phyloP scores from a whole-genome alignment of 2,113 vertebrate genomes.

The Aphelocoma coerulescens region DNA sequence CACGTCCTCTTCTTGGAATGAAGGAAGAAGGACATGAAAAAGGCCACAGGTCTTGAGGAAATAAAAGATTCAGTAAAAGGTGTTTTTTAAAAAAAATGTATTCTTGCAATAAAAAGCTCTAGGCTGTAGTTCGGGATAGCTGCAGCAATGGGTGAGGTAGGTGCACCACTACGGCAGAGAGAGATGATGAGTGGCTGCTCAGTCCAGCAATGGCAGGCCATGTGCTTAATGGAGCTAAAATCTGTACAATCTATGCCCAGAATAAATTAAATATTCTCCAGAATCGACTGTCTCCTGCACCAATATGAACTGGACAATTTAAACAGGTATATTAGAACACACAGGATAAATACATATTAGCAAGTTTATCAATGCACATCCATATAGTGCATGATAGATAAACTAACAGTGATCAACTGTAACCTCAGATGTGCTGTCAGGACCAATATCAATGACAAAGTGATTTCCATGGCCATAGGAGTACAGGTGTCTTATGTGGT shows the following conservation, averaged over 20 bases:
- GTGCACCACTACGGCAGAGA: background rate
- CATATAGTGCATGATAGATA: background rate
- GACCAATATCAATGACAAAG: background rate
- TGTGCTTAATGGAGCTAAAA: background rate
- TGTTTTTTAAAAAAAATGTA: background rate
- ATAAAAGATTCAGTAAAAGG: background rate
- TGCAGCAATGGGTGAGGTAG: background rate
- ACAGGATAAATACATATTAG: background rate
- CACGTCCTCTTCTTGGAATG: background rate
- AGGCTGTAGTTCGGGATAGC: background rate
- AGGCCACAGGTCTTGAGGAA: background rate
- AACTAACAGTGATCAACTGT: background rate
- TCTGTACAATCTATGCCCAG: background rate
- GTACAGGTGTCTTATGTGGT: background rate
- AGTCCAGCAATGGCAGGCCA: background rate
- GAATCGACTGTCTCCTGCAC: background rate
- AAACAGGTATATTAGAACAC: background rate
- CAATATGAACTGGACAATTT: background rate
- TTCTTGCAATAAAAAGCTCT: background rate
- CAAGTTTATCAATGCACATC: background rate
- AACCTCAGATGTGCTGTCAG: background rate
- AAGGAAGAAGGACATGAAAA: background rate
- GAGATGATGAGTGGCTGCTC: background rate
- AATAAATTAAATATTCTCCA: background rate
- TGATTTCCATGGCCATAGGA: rapidly evolving